Percentiles rank a stretch among this genome's conserved stretches.
These are phyloP conservation scores for Lasaia peninsularis DNA, from an alignment of 1,140 invertebrate species.

Conservation along the genomic window DNA sequence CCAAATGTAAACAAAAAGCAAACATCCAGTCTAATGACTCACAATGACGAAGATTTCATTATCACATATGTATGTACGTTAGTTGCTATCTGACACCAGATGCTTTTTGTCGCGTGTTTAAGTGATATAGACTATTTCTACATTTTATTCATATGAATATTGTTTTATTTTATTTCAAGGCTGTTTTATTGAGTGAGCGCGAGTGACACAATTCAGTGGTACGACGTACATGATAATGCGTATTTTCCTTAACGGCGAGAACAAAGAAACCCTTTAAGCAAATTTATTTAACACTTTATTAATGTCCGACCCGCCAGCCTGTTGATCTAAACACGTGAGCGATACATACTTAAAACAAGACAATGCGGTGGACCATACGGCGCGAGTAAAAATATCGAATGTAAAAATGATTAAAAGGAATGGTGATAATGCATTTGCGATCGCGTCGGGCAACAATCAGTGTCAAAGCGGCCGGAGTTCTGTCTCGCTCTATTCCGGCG, in stretches of 20 bases:
- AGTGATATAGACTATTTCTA: slow-evolving; percentile 28
- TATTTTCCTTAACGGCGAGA: slow-evolving; percentile 63
- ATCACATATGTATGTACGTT: slow-evolving; percentile 59
- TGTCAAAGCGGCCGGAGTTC: slow-evolving; percentile 63
- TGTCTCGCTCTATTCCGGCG: slow-evolving; percentile 68
- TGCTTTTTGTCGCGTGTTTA: slow-evolving; percentile 45
- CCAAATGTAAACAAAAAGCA: slow-evolving; percentile 68
- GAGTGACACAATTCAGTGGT: slow-evolving; percentile 41
- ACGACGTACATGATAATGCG: slow-evolving; percentile 41
- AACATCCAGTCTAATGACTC: slow-evolving; percentile 69
- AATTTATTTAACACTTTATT: slow-evolving; percentile 53
- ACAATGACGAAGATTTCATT: slow-evolving; percentile 72
- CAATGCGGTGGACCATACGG: slow-evolving; percentile 56
- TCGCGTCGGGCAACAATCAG: slow-evolving; percentile 73
- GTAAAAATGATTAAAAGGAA: slow-evolving; percentile 77
- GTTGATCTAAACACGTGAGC: slow-evolving; percentile 61
- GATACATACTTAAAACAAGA: slow-evolving; percentile 59
- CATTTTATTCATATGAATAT: slow-evolving; percentile 27
- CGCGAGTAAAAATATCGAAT: slow-evolving; percentile 61
- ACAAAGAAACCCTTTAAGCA: slow-evolving; percentile 61
- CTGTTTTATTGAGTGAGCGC: slow-evolving; percentile 45
- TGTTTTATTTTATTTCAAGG: slow-evolving; percentile 33
- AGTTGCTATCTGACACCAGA: slow-evolving; percentile 58
- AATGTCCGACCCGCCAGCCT: slow-evolving; percentile 46
- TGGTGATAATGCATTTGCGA: slow-evolving; percentile 75